Conservation (phyloP, 2,797 vertebrate genomes). For the Microhierax caerulescens region DNA sequence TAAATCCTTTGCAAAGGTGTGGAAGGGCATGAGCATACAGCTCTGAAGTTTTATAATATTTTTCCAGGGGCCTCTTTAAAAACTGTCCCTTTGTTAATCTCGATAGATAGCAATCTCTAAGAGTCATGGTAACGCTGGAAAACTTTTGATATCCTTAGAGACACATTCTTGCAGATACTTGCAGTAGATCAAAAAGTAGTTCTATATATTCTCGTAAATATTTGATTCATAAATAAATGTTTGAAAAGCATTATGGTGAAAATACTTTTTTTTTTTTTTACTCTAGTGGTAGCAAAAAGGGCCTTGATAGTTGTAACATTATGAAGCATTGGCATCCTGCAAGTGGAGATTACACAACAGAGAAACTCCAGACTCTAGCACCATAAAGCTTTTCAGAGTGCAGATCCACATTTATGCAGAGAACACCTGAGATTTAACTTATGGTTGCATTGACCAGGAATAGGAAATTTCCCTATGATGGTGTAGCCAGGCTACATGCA, state of each 20-base stretch:
- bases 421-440: background rate
- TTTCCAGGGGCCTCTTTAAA: background rate
- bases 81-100: background rate
- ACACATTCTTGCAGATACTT: background rate
- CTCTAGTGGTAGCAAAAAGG: background rate
- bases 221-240: too few species aligned
- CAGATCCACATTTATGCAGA: background rate
- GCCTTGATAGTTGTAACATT: background rate
- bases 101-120: background rate
- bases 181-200: slow-evolving; percentile 20
- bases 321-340: background rate
- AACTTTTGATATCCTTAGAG: background rate
- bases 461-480: background rate
- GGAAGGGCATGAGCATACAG: background rate
- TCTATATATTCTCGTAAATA: slow-evolving; percentile 23
- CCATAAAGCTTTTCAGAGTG: background rate
- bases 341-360: background rate
- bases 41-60: background rate
- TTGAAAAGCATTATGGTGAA: slow-evolving; percentile 27
- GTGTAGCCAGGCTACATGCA: background rate
- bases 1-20: background rate
- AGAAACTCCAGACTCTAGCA: background rate
- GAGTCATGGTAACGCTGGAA: background rate
- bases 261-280: slow-evolving; percentile 2
- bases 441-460: background rate